phyloP scores from a whole-genome alignment of 2,113 vertebrate species.

The Cheirogaleus medius region DNA sequence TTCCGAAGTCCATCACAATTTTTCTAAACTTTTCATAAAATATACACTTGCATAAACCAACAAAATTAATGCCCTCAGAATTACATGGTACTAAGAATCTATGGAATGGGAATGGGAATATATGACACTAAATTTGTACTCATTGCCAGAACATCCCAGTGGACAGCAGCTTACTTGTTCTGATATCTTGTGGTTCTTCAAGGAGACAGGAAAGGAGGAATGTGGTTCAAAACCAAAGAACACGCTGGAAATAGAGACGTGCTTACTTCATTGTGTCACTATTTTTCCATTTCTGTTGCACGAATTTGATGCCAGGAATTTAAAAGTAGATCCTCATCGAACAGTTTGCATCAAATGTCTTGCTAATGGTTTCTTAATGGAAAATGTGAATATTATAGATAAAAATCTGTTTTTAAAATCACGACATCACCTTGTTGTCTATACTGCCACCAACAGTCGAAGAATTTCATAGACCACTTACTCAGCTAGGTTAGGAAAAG shows the following conservation, averaged over 20 bases:
- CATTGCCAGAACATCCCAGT: neutral
- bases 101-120: neutral
- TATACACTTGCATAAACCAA: neutral
- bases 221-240: conserved; percentile 40
- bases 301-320: conserved; percentile 34
- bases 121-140: neutral
- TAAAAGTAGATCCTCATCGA: neutral
- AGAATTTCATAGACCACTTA: neutral
- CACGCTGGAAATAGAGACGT: neutral
- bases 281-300: neutral
- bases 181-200: conserved; percentile 36
- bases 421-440: neutral
- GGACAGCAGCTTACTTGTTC: neutral
- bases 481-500: neutral
- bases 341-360: neutral
- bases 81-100: neutral
- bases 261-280: neutral
- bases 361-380: conserved; percentile 35
- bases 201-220: conserved; percentile 40
- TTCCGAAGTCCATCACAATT: neutral
- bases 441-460: neutral
- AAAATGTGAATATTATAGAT: neutral
- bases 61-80: conserved; percentile 15
- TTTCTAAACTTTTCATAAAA: neutral
- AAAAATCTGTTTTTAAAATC: conserved; percentile 16